Evolutionary conservation across 2,888 invertebrate species (phyloP).

Genomic region (Aporophyla lueneburgensis): DNA sequence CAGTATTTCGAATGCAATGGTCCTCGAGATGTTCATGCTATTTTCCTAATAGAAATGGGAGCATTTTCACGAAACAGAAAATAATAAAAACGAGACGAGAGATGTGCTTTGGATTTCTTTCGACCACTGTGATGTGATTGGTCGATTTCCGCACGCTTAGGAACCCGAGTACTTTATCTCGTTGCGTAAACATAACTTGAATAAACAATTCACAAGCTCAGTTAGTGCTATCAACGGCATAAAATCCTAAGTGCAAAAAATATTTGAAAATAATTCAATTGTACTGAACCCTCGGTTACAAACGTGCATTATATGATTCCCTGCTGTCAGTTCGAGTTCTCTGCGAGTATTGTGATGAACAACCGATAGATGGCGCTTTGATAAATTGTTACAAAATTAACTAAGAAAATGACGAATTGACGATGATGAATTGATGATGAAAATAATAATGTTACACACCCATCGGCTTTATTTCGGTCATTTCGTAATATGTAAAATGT

Average conservation of each 20-base stretch:
- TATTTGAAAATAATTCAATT: not conserved
- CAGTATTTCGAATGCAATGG: not conserved
- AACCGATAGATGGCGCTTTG: slow-evolving; percentile 1
- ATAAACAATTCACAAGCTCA: not conserved
- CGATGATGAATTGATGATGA: not conserved
- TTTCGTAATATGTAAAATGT: not conserved
- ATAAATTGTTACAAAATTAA: too few species aligned
- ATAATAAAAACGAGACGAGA: not conserved
- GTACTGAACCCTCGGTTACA: not conserved
- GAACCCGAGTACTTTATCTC: not conserved
- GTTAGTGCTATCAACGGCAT: not conserved
- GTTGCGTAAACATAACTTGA: not conserved
- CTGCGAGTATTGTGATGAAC: not conserved
- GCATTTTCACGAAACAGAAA: not conserved
- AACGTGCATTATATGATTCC: too few species aligned
- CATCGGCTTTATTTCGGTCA: not conserved
- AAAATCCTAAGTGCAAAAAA: not conserved
- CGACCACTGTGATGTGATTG: not conserved
- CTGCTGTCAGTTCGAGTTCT: not conserved
- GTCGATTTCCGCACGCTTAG: too few species aligned
- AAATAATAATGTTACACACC: not conserved
- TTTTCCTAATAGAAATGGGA: not conserved
- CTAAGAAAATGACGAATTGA: not conserved
- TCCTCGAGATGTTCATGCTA: not conserved
- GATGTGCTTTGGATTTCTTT: not conserved